phyloP scores from a whole-genome alignment of 2,113 vertebrate genomes.

The Ranitomeya variabilis region DNA sequence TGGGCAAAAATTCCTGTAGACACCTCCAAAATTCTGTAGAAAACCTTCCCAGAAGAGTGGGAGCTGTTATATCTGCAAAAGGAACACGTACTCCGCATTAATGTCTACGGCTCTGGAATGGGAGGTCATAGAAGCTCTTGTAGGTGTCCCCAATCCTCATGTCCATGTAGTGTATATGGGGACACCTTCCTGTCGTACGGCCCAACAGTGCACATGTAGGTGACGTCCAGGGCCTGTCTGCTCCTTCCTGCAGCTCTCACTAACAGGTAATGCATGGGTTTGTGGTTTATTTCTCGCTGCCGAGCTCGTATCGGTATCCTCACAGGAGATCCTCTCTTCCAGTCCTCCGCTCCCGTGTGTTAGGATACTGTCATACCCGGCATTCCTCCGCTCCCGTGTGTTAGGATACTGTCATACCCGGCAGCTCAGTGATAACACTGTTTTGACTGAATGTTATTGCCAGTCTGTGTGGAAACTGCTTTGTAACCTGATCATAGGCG shows the following conservation, averaged over 20 bases:
- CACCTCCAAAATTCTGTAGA: no score
- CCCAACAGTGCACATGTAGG: neutral
- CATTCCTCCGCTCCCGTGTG: neutral
- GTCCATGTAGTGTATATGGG: no score
- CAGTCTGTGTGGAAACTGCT: conserved; percentile 17
- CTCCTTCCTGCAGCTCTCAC: neutral
- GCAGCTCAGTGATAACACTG: neutral
- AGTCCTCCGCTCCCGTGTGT: neutral
- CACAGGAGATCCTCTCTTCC: neutral
- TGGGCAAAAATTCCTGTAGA: no score
- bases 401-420: neutral
- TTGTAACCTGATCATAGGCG: conserved; percentile 30
- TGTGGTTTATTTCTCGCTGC: neutral
- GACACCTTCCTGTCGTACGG: neutral
- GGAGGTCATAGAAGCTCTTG: no score
- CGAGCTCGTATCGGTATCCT: neutral
- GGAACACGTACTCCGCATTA: no score
- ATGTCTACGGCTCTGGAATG: no score
- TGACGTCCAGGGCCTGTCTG: neutral
- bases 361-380: no score
- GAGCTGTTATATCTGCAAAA: no score
- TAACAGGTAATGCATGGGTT: conserved; percentile 46
- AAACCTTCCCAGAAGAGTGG: no score
- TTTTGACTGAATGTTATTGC: conserved; percentile 36
- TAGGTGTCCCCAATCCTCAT: no score